phyloP scores from a whole-genome alignment of 2,888 invertebrate genomes.

The Heliconius aoede region DNA sequence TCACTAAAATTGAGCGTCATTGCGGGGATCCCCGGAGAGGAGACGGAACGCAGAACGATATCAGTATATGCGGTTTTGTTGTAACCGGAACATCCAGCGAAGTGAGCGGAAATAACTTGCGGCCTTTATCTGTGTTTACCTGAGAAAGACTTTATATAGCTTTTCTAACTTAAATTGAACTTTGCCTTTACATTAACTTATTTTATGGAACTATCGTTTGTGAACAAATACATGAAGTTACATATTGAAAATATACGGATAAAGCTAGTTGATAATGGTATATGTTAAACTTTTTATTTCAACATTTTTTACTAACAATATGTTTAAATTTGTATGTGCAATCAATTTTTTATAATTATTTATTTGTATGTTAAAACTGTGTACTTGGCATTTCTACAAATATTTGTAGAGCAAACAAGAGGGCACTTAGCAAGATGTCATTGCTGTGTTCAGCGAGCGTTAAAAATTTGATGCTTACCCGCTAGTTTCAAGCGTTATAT shows the following conservation, averaged over 20 bases:
- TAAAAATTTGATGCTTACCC: slow-evolving; percentile 46
- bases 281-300: too few species aligned
- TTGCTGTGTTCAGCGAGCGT: slow-evolving; percentile 63
- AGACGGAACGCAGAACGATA: slow-evolving; percentile 47
- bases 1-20: slow-evolving; percentile 81
- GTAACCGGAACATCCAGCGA: slow-evolving; percentile 66
- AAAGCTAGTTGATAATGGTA: neutral
- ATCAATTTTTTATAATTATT: slow-evolving; percentile 66
- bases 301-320: neutral
- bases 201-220: slow-evolving; percentile 10
- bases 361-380: slow-evolving; percentile 67
- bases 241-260: neutral
- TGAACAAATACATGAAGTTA: neutral
- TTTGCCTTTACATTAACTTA: slow-evolving; percentile 27
- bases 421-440: slow-evolving; percentile 72
- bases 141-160: slow-evolving; percentile 33
- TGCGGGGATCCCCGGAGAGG: slow-evolving; percentile 67
- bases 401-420: slow-evolving; percentile 71
- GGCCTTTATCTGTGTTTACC: slow-evolving; percentile 53
- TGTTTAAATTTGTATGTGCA: neutral
- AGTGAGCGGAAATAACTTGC: slow-evolving; percentile 68
- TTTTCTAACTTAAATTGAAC: slow-evolving; percentile 32
- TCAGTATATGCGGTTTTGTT: slow-evolving; percentile 63
- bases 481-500: slow-evolving; percentile 39
- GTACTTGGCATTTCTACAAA: slow-evolving; percentile 63